Evolutionary conservation across 1,140 invertebrate species (phyloP).

Genomic region (Sminthurides bifidus): DNA sequence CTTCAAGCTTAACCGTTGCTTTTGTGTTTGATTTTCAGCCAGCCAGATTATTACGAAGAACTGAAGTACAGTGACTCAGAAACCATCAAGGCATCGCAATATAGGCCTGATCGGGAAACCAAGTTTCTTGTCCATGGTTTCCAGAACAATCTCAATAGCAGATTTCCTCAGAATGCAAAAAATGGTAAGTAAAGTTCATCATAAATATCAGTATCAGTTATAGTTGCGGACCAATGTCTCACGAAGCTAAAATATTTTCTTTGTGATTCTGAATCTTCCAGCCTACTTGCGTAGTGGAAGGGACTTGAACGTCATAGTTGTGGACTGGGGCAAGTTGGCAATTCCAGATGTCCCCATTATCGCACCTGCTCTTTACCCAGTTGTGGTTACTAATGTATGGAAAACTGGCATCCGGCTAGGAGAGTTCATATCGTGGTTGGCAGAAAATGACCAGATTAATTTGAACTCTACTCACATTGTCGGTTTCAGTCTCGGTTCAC

Average conservation of each 20-base stretch:
- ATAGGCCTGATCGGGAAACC: not conserved
- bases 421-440: not conserved
- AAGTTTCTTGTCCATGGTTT: constrained; percentile 8
- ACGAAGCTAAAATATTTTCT: too few relatives aligned
- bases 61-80: not conserved
- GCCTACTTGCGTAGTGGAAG: not conserved
- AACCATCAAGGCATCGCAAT: not conserved
- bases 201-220: not conserved
- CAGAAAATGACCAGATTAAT: not conserved
- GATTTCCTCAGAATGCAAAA: constrained; percentile 2
- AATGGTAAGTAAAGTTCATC: not conserved
- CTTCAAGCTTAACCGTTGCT: not conserved
- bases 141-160: not conserved
- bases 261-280: too few relatives aligned
- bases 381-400: constrained; percentile 1
- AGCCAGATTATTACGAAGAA: not conserved
- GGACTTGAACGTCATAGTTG: not conserved
- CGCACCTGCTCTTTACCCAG: constrained; percentile 1
- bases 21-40: not conserved
- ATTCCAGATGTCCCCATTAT: constrained; percentile 1
- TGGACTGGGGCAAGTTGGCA: constrained; percentile 1
- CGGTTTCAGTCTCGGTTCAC: constrained; percentile 1
- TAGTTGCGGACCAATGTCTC: not conserved
- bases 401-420: not conserved
- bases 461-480: not conserved